Evolutionary conservation across 2,113 vertebrate genomes (phyloP).

Genomic region (Excalfactoria chinensis): DNA sequence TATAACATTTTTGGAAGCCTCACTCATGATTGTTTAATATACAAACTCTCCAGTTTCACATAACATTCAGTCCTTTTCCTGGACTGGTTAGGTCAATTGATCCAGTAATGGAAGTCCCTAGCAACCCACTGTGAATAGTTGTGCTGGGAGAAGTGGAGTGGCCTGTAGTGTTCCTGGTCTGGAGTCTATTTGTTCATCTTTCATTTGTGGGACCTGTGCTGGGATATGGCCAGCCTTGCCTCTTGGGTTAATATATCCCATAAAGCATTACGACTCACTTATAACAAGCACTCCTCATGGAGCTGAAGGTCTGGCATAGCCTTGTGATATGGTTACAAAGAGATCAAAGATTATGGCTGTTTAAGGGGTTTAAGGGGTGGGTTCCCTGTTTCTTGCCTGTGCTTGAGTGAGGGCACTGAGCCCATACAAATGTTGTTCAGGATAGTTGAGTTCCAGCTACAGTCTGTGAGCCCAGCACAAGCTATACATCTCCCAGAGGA

Average conservation of each 20-base stretch:
- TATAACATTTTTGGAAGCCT: background rate
- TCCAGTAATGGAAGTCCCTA: background rate
- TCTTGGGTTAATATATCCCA: background rate
- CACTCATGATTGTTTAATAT: background rate
- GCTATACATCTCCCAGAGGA: background rate
- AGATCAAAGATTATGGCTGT: fast-evolving
- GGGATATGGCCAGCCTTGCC: background rate
- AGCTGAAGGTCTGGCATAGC: background rate
- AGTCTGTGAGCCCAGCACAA: background rate
- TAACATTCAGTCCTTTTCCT: background rate
- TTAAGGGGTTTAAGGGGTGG: background rate
- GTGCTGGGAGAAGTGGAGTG: background rate
- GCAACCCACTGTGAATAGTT: background rate
- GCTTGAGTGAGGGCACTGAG: background rate
- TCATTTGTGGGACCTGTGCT: fast-evolving
- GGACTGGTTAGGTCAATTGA: background rate
- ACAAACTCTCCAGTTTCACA: background rate
- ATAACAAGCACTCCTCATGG: background rate
- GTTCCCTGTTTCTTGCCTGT: background rate
- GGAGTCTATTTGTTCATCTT: fast-evolving
- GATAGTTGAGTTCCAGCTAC: background rate
- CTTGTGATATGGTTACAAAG: background rate
- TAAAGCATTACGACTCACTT: fast-evolving
- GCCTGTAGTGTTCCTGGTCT: background rate
- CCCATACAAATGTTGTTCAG: background rate